Base-by-base conservation (phyloP, 37 sponge, comb jelly and placozoan genomes). In the Oopsacas minuta region DNA sequence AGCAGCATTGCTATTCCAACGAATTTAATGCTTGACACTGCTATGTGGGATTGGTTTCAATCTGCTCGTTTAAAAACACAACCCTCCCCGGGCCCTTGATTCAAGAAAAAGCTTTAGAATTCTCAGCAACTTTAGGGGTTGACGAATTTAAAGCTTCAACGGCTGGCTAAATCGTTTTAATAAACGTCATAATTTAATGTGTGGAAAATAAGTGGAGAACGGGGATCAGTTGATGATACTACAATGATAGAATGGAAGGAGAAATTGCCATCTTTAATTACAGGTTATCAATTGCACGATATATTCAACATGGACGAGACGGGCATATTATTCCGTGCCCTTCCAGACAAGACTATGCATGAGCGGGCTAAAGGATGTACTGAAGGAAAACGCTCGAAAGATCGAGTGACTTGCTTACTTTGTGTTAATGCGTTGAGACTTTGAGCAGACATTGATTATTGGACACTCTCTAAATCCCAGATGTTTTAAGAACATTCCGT, bases 11-110 rank as follows among this genome's bases (percentile, higher is more conserved):
- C 30, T 61, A 61, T 61, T 61, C 75, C 7, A 61, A 61, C 75
- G 75, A 61, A 61, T 61, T 3, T 61, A 61, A 61, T 61, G 28
- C 75, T 61, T 25, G 75, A 61, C n/a, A n/a, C 75, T 61, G 30
- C 28, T n/a, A 25, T 61, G 75, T 61, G 75, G 75, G 75, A 61
- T n/a, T 61, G 75, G 75, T 61, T 61, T 61, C 75, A 61, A 61
- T 61, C 5, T 12, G 75, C 75, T 61, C 75, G 75, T 20, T 61
- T 15, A 61, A 61, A 3, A 61, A 61, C 22, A 61, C 28, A 61
- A 25, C 28, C 17, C 7, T 61, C 75, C 28, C 75, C 28, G 75
- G 75, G 7, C 75, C 75, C 3, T 20, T 61, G 75, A 61, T 10
- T 23, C 75, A 61, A 61, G 75, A 61, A 23, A 61, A 61, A 61